These are phyloP conservation scores for Chromoteleia sp. DNA, from an alignment of 2,888 invertebrate species.

Conservation along the genomic window DNA sequence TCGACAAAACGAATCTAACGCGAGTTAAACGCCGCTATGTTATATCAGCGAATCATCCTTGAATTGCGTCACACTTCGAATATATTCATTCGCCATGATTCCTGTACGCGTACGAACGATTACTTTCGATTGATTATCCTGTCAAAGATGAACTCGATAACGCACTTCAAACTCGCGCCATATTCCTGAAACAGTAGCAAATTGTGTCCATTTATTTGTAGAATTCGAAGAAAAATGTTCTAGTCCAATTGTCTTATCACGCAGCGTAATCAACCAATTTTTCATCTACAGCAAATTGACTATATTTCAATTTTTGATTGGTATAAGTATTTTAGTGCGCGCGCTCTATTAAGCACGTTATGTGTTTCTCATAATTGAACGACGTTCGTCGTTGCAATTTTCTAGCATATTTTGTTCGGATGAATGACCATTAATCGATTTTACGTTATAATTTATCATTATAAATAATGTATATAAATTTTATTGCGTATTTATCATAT, in stretches of 20 bases:
- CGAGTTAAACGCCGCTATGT: slow-evolving; percentile 61
- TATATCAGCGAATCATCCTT: slow-evolving; percentile 68
- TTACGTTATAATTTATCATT: too few species aligned
- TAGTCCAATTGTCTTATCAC: too few species aligned
- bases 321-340: too few species aligned
- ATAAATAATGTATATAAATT: too few species aligned
- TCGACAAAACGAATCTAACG: slow-evolving; percentile 72
- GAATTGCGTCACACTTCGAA: slow-evolving; percentile 56
- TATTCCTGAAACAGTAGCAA: slow-evolving; percentile 6
- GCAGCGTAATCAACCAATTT: too few species aligned
- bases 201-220: slow-evolving; percentile 4
- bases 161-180: not conserved
- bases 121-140: slow-evolving; percentile 53
- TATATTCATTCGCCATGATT: slow-evolving; percentile 54
- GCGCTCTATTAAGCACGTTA: too few species aligned
- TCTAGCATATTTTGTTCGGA: too few species aligned
- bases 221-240: not conserved
- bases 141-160: slow-evolving; percentile 35
- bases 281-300: not conserved
- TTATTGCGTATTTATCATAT: too few species aligned
- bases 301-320: too few species aligned
- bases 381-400: too few species aligned
- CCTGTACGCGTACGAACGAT: slow-evolving; percentile 21
- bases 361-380: too few species aligned
- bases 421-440: too few species aligned